Base-by-base conservation (phyloP, 2,888 invertebrate species). In the Malthinus seriepunctatus region DNA sequence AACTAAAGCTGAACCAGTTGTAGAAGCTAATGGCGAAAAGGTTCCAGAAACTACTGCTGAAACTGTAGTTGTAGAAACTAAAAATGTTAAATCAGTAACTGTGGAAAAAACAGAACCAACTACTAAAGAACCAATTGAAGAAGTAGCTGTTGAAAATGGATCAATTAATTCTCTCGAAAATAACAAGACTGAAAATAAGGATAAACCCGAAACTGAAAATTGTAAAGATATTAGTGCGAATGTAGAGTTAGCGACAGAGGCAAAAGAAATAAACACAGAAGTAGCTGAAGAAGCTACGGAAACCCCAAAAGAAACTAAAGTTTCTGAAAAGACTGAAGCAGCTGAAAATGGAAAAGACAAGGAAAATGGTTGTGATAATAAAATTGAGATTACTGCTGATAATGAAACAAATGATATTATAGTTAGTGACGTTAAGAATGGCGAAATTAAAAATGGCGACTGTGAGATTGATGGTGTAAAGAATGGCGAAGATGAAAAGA, bases 381-480 rank as follows among this genome's bases (percentile, higher is more conserved):
- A 42, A 42, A 4, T 9, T 4, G 39, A 42, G 6, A 23, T 15
- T 2, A 8, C 32, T 10, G 12, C n/a, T n/a, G n/a, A n/a, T n/a
- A n/a, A n/a, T n/a, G n/a, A n/a, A n/a, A n/a, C 31, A 10, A 23
- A 42, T 15, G n/a, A 15, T 1, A 9, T 9, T 11, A 42, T 23
- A 39, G 51, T 54, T 35, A 51, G 34, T 11, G 12, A 15, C 39
- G 47, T 54, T 32, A 50, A 39, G 15, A 53, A 51, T 4, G 48
- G 44, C 4, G 54, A 56, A 34, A 52, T 51, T n/a, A 51, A 51
- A 37, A 80, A 77, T 11, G 79, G 80, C n/a, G 42, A 38, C 10
- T 33, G 32, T 11, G 32, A 50, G 32, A 45, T 34, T 33, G 38
- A 42, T 2, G 39, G 50, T 9, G 39, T 52, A 38, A 54, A 38